Conservation (phyloP, 2,888 invertebrate genomes). For the Patella caerulea region DNA sequence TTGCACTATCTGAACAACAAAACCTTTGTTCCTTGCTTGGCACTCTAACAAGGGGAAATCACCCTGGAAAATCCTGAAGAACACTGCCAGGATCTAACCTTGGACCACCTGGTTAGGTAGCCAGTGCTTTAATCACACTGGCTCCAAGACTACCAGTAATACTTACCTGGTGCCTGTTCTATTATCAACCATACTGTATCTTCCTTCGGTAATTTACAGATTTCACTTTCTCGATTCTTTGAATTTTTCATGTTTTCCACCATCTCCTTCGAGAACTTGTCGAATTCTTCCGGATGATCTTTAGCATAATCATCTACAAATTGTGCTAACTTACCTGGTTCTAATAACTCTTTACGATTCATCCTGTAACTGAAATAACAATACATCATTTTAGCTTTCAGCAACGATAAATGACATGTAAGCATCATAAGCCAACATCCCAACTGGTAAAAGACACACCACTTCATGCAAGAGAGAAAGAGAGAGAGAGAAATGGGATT, state of each 20-base stretch:
- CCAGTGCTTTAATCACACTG: background rate
- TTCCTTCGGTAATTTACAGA: conserved; percentile 20
- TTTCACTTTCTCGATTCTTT: conserved; percentile 16
- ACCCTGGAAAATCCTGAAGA: no score
- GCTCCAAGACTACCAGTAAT: background rate
- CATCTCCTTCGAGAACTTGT: conserved; percentile 16
- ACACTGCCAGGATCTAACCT: no score
- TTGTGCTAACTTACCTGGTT: conserved; percentile 14
- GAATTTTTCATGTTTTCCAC: conserved; percentile 15
- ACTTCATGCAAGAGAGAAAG: no score
- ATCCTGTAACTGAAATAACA: background rate
- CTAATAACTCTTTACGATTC: background rate
- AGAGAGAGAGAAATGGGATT: no score
- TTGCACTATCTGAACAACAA: no score
- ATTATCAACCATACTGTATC: conserved; percentile 27
- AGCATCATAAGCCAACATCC: no score
- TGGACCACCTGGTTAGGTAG: no score
- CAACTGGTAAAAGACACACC: no score
- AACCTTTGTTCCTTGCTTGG: no score
- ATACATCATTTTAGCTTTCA: no score
- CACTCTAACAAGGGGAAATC: no score
- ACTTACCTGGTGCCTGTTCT: conserved; percentile 15
- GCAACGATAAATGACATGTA: no score
- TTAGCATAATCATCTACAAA: conserved; percentile 19
- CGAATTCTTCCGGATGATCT: conserved; percentile 17